Base-by-base conservation (phyloP, 2,797 vertebrate genomes). In the Epinephelus awoara region DNA sequence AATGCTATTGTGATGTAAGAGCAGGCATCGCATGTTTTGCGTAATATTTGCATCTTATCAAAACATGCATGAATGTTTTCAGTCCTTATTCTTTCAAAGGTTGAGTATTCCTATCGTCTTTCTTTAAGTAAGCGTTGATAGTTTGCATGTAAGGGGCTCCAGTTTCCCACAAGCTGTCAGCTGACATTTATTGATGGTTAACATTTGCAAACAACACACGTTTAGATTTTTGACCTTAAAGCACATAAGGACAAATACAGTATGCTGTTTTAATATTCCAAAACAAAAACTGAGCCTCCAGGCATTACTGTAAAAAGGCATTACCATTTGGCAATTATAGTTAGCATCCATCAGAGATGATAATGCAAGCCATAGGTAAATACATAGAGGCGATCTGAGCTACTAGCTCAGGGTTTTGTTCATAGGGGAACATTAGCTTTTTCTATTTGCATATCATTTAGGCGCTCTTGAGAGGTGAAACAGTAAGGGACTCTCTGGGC, bases 371-470 rank as follows among this genome's bases (percentile, higher is more conserved):
- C 15, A 3, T 44, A 0, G 11, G 56, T 77, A 79, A 75, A 68
- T 58, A 61, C 23, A 56, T 23, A 54, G 3, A 74, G 19, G 59
- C 64, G 18, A 18, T 74, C 29, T 55, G 9, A 47, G 58, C 13
- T 69, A 0, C 23, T 74, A 13, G 23, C 42, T 51, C 64, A 29
- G 18, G 50, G 54, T 67, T 86, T 80, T 79, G 17, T 70, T 65
- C 59, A 51, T 7, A 51, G 50, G 47, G 64, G 50, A 72, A 67
- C 75, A 72, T 84, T 72, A 77, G 68, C 59, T 72, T 73, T 72
- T 40, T 55, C 70, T 82, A 65, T 86, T 82, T 85, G 73, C 72
- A 77, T 75, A 77, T 83, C 38, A 69, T 80, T 67, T 68, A 67
- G 66, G 29, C 69, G 55, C 70, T 70, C 21, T 59, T 46, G 17